Evolutionary conservation across 2,113 vertebrate genomes (phyloP), one percentile per base, ranked within the genome.

Genomic region (Eurypyga helias): DNA sequence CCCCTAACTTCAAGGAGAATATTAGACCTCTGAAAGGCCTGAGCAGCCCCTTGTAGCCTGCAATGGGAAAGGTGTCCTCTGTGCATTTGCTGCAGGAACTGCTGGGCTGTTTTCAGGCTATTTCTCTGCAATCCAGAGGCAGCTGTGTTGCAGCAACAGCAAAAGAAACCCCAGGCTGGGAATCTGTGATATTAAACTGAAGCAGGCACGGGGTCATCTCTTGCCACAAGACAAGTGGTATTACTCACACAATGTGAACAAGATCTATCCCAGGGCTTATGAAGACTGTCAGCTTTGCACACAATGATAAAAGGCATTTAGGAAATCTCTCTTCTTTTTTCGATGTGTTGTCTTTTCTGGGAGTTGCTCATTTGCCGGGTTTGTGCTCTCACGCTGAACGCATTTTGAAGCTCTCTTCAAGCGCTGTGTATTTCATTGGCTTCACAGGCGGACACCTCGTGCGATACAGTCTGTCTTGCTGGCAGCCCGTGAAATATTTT

Each of bases 81-180:
- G 2, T 45, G 28, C 1, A 1, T 31, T 57, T 52, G 46, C 79
- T 11, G 3, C 10, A 23, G n/a, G 43, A 48, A 7, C 8, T 0
- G 2, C 20, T 36, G 48, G 69, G 67, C 77, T 31, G 17, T 25
- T 61, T 78, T 52, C 5, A 7, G 51, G 45, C 78, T 52, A 8
- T 29, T 20, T 18, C 58, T 87, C 46, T 48, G 19, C 3, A 12
- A 31, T 69, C 41, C 16, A 24, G 64, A 38, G 45, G 29, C 0
- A 0, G 58, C 52, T 46, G 43, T 6, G 3, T 6, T 43, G 33
- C 81, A 88, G 76, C 31, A 85, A 18, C 34, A n/a, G 62, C 3
- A 4, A 33, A 43, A 57, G 54, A 18, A n/a, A 15, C 1, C 7
- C 34, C 0, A 0, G 28, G 26, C 2, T 2, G 7, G 43, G 24